Percentiles rank a stretch among this genome's conserved stretches.
Conservation (phyloP, 2,113 vertebrate species). For the Callipepla squamata region DNA sequence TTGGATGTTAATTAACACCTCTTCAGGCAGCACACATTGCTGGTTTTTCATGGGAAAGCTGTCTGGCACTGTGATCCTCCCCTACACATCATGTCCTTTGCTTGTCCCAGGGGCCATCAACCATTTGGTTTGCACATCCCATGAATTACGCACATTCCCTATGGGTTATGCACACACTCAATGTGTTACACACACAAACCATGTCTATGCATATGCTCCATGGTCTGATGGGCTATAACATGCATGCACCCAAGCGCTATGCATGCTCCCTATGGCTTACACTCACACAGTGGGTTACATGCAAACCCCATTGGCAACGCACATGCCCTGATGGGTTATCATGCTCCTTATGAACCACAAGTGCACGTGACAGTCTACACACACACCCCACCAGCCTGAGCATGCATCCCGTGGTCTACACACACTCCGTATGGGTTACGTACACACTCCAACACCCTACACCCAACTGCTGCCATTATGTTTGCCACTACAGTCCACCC, state of each 20-base stretch:
- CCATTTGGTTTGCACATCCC: fast-evolving
- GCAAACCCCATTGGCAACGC: neutral
- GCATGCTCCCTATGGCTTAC: fast-evolving
- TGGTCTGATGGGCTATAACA: neutral
- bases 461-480: fast-evolving
- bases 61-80: neutral
- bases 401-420: neutral
- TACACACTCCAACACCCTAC: no score
- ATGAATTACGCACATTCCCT: fast-evolving
- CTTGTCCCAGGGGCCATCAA: neutral
- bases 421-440: no score
- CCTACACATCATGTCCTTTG: neutral
- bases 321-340: neutral
- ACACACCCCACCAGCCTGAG: no score
- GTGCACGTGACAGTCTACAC: no score
- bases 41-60: neutral
- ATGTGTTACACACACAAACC: neutral
- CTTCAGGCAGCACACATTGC: fast-evolving
- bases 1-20: slow-evolving; percentile 22
- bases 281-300: no score
- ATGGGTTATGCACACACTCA: neutral
- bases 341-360: no score
- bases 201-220: neutral
- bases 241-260: fast-evolving
- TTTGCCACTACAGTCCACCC: fast-evolving